These are phyloP conservation scores for Troides aeacus DNA, from an alignment of 2,888 invertebrate species.

Conservation along the genomic window DNA sequence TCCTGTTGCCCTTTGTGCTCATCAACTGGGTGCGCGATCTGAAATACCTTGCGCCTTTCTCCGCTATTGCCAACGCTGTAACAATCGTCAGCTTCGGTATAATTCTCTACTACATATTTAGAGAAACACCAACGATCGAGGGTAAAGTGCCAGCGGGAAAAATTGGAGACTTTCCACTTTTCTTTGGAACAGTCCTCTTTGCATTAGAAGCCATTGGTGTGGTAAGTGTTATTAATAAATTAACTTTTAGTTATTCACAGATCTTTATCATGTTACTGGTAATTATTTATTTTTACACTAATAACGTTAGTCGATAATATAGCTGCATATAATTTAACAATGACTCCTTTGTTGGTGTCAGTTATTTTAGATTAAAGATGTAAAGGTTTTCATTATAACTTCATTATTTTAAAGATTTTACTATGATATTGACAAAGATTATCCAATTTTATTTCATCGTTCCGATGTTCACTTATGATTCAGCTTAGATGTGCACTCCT, in stretches of 20 bases:
- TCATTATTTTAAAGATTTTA: too few relatives aligned
- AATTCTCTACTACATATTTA: conserved; percentile 91
- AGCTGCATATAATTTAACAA: too few relatives aligned
- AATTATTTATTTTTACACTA: not conserved
- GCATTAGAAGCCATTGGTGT: conserved; percentile 97
- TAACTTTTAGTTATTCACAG: not conserved
- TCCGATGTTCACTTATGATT: too few relatives aligned
- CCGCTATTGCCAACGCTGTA: conserved; percentile 91
- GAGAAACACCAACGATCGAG: conserved; percentile 83
- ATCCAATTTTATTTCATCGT: too few relatives aligned
- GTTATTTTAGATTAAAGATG: too few relatives aligned
- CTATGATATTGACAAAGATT: too few relatives aligned
- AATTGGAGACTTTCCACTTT: conserved; percentile 88
- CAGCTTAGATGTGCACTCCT: too few relatives aligned
- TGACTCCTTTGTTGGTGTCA: too few relatives aligned
- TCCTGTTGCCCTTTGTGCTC: conserved; percentile 86
- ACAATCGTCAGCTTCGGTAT: conserved; percentile 91
- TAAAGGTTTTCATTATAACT: too few relatives aligned
- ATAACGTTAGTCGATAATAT: too few relatives aligned
- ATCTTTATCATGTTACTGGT: not conserved
- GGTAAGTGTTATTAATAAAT: conserved; percentile 75
- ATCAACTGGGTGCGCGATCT: conserved; percentile 92
- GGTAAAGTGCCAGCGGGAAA: conserved; percentile 83
- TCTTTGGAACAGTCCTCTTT: conserved; percentile 97
- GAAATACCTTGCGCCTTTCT: conserved; percentile 93